These are phyloP conservation scores for Venustaconcha ellipsiformis DNA, from an alignment of 1,140 invertebrate genomes.

Conservation along the genomic window DNA sequence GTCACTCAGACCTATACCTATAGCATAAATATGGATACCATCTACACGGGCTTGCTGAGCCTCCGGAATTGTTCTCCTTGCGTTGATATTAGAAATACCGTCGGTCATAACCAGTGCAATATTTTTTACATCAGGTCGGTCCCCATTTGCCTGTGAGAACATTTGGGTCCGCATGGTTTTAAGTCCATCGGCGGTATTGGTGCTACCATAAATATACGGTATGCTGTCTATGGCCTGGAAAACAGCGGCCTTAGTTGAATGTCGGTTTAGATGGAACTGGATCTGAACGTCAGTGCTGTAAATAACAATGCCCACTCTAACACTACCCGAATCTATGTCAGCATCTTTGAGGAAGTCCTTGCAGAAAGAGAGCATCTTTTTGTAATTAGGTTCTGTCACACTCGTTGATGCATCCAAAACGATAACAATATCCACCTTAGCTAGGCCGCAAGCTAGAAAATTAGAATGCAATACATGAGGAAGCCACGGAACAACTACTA, in stretches of 20 bases:
- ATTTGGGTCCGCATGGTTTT: constrained; percentile 27
- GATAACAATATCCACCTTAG: constrained; percentile 46
- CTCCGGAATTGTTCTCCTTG: constrained; percentile 33
- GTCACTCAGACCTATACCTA: constrained; percentile 46
- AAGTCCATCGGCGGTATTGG: constrained; percentile 52
- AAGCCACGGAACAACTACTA: too few relatives aligned
- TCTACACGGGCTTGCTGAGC: constrained; percentile 22
- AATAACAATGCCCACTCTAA: constrained; percentile 40
- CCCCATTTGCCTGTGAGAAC: constrained; percentile 28
- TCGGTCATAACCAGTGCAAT: constrained; percentile 56
- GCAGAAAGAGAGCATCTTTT: constrained; percentile 50
- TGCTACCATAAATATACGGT: constrained; percentile 39
- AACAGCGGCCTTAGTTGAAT: constrained; percentile 27
- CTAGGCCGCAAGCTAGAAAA: constrained; percentile 33
- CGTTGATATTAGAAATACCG: constrained; percentile 51
- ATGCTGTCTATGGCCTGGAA: constrained; percentile 37
- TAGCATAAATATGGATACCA: constrained; percentile 45
- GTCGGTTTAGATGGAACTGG: constrained; percentile 40
- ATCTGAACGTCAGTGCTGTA: constrained; percentile 42
- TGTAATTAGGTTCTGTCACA: constrained; percentile 45
- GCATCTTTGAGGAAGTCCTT: constrained; percentile 37
- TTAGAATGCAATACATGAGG: neutral
- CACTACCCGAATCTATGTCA: constrained; percentile 35
- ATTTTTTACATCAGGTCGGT: constrained; percentile 38
- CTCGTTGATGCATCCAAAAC: constrained; percentile 55